phyloP scores from a whole-genome alignment of 2,797 vertebrate species.

The Capromys pilorides region DNA sequence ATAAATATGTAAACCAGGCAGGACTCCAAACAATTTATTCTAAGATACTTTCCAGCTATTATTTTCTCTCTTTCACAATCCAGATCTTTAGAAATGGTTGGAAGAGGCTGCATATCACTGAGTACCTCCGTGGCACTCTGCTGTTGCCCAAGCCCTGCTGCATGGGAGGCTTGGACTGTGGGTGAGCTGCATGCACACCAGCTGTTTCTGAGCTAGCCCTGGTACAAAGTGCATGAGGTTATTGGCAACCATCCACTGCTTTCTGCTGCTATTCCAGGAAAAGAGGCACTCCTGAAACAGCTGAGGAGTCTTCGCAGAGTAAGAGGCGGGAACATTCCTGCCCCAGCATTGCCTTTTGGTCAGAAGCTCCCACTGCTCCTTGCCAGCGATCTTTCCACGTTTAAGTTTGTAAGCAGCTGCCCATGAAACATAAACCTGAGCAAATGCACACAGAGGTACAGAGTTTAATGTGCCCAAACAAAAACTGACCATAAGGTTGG shows the following conservation, averaged over 20 bases:
- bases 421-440: not conserved
- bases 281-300: constrained; percentile 60
- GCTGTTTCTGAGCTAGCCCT: constrained; percentile 41
- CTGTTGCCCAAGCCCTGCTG: not conserved
- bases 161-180: not conserved
- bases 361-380: not conserved
- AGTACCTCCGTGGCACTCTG: not conserved
- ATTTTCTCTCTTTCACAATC: not conserved
- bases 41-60: constrained; percentile 20
- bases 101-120: not conserved
- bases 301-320: not conserved
- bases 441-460: not conserved
- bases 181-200: not conserved
- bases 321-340: constrained; percentile 45
- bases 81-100: not conserved
- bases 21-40: constrained; percentile 18
- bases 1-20: not conserved
- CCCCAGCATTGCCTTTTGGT: constrained; percentile 1
- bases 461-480: not conserved
- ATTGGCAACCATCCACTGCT: not conserved
- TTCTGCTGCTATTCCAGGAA: constrained; percentile 52
- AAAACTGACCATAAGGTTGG: not conserved
- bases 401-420: constrained; percentile 7
- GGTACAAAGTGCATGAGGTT: not conserved
- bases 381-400: not conserved